phyloP scores from a whole-genome alignment of 2,797 vertebrate species.

The Lagodon rhomboides region DNA sequence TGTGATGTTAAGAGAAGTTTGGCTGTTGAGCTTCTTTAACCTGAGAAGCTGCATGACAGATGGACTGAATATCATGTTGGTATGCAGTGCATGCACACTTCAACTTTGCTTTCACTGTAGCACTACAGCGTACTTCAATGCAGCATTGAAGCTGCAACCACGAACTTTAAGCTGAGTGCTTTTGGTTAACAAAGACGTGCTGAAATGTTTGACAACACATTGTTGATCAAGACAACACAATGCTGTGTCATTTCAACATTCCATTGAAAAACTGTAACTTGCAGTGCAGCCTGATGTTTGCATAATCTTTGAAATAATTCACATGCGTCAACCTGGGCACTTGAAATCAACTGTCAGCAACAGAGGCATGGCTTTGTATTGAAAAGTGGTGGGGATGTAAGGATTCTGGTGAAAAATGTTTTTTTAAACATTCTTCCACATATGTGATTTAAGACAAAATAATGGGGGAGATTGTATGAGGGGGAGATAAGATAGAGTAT shows the following conservation, averaged over 20 bases:
- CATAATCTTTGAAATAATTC: slow-evolving; percentile 7
- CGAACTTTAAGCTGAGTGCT: not conserved
- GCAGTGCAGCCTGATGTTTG: not conserved
- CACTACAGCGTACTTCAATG: not conserved
- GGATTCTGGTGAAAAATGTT: too few relatives aligned
- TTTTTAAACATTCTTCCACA: too few relatives aligned
- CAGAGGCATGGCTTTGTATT: too few relatives aligned
- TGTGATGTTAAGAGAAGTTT: not conserved
- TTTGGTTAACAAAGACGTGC: slow-evolving; percentile 4
- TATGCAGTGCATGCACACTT: not conserved
- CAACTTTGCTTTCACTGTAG: not conserved
- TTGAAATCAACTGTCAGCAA: not conserved
- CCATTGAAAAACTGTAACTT: not conserved
- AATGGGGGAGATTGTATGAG: too few relatives aligned
- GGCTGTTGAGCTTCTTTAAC: slow-evolving; percentile 31
- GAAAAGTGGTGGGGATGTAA: too few relatives aligned
- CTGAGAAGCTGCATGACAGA: slow-evolving; percentile 19
- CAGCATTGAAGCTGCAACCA: not conserved
- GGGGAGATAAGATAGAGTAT: too few relatives aligned
- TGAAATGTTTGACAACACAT: not conserved
- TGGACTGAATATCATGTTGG: slow-evolving; percentile 13
- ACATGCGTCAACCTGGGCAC: not conserved
- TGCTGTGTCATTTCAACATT: not conserved
- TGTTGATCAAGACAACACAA: not conserved
- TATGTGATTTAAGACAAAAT: too few relatives aligned